These are phyloP conservation scores for Ornithorhynchus anatinus DNA, from an alignment of 2,113 vertebrate genomes.

Conservation along the genomic window DNA sequence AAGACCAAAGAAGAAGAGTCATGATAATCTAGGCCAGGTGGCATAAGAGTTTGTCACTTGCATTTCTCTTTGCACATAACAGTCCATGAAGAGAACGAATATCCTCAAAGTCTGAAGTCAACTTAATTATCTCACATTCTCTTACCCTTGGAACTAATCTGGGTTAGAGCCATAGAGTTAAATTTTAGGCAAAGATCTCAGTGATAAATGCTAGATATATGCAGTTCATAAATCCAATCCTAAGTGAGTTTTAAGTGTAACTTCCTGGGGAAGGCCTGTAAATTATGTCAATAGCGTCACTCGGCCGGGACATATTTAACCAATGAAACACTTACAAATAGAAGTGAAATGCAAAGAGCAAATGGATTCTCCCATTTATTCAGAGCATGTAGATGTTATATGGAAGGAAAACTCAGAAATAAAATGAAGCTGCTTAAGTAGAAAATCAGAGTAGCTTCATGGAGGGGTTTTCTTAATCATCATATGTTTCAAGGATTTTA, in stretches of 20 bases:
- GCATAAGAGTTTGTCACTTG: no score
- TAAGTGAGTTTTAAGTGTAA: conserved; percentile 14
- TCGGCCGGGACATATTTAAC: conserved; percentile 33
- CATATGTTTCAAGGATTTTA: neutral
- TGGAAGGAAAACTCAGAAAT: neutral
- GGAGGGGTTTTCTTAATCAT: neutral
- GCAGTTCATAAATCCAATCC: conserved; percentile 3
- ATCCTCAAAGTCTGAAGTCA: neutral
- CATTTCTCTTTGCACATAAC: no score
- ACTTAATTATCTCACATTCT: neutral
- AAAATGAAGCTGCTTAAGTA: neutral
- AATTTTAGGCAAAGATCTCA: neutral
- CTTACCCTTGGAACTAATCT: conserved; percentile 13
- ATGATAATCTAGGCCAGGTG: no score
- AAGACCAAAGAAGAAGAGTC: no score
- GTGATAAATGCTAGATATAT: conserved; percentile 14
- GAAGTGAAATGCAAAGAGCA: conserved; percentile 22
- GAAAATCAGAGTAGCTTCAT: conserved; percentile 1
- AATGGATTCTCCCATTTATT: conserved; percentile 24
- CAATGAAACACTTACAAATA: conserved; percentile 38
- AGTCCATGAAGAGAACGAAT: no score
- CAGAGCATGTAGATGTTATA: neutral
- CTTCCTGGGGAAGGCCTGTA: conserved; percentile 16
- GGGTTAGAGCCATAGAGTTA: neutral
- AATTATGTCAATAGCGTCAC: neutral